phyloP scores from a whole-genome alignment of 2,797 vertebrate genomes.

The Pseudochaenichthys georgianus region DNA sequence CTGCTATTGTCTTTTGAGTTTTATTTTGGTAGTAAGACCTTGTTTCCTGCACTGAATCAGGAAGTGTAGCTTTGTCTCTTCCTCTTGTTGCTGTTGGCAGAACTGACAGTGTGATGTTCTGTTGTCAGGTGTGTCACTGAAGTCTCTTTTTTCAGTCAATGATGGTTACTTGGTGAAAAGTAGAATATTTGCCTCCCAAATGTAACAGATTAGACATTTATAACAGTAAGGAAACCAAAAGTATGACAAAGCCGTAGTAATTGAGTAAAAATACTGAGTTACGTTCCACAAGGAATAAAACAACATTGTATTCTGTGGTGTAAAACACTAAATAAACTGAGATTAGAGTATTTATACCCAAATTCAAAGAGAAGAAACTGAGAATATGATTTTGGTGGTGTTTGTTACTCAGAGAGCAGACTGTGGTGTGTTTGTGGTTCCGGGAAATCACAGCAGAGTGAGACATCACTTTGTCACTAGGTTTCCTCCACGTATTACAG shows the following conservation, averaged over 20 bases:
- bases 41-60: background rate
- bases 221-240: too few relatives aligned
- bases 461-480: background rate
- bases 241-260: too few relatives aligned
- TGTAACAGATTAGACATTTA: too few relatives aligned
- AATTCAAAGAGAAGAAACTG: background rate
- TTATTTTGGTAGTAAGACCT: slow-evolving; percentile 4
- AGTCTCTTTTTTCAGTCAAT: too few relatives aligned
- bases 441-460: slow-evolving; percentile 19
- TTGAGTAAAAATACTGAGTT: too few relatives aligned
- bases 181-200: too few relatives aligned
- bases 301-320: too few relatives aligned
- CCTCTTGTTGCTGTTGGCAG: slow-evolving; percentile 15
- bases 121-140: background rate
- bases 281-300: too few relatives aligned
- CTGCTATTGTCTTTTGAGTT: background rate
- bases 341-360: background rate
- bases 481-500: slow-evolving; percentile 1
- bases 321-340: background rate
- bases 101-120: background rate
- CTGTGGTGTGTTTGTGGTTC: slow-evolving; percentile 4
- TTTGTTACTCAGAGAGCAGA: background rate
- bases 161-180: too few relatives aligned
- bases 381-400: background rate
- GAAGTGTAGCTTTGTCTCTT: slow-evolving; percentile 13